These are phyloP conservation scores for Rotaria socialis DNA, from an alignment of 2,888 invertebrate genomes.

Conservation along the genomic window DNA sequence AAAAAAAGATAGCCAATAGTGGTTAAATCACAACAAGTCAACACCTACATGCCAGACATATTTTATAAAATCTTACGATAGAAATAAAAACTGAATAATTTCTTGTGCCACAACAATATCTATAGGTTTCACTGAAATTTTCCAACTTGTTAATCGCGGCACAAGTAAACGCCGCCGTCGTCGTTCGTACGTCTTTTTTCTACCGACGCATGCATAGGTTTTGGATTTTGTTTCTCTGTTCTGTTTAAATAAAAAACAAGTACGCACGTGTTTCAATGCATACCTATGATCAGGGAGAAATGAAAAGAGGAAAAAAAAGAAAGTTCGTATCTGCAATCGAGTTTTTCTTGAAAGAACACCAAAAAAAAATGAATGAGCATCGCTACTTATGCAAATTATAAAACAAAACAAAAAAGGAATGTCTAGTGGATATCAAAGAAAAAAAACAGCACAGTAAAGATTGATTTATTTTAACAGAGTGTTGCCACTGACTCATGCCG, in stretches of 20 bases:
- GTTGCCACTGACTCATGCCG: constrained; percentile 17
- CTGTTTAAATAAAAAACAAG: no score
- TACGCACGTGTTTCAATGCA: background rate
- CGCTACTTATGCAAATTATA: background rate
- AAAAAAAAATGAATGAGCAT: background rate
- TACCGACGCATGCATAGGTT: no score
- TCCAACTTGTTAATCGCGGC: background rate
- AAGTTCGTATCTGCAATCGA: background rate
- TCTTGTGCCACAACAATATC: no score
- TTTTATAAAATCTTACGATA: background rate
- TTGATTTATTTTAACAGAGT: background rate
- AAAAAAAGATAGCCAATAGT: background rate
- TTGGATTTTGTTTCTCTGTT: no score
- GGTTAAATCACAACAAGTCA: no score
- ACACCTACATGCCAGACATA: background rate
- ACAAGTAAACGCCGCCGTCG: no score
- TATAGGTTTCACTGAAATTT: background rate
- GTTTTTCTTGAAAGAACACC: background rate
- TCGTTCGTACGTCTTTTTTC: no score
- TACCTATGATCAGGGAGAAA: background rate
- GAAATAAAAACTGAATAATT: background rate
- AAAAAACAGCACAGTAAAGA: background rate
- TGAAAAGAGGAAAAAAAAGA: background rate
- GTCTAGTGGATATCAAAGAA: background rate
- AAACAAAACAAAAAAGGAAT: background rate